Base-by-base conservation (phyloP, 2,888 invertebrate species). In the Apotomis capreana region DNA sequence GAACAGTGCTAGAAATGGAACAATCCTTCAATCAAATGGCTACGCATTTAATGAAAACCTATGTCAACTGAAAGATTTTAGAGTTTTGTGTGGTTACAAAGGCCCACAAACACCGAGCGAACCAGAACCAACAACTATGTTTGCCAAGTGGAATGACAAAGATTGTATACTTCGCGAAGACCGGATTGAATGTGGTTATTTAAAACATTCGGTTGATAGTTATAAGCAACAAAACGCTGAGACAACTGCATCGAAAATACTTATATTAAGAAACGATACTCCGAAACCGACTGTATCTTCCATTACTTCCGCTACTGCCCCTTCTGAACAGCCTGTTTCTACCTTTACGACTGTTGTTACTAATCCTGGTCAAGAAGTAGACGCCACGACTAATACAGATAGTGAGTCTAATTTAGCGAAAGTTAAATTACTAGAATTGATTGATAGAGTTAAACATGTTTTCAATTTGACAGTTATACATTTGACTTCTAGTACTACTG, bases 111-210 rank as follows among this genome's bases (percentile, higher is more conserved):
- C 79, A 5, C 49, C 76, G 8, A 76, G 78, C 69, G 74, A 76
- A 36, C 73, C 77, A 4, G 75, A 81, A 4, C 74, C 77, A 60
- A 57, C 49, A 9, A 49, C 49, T 49, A 49, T 10, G 9, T 3
- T 49, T 3, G 1, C 5, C 49, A 49, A 9, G 8, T 49, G 49
- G 49, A 10, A 79, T 10, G 84, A 83, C 5, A 84, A 87, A 64
- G 88, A 85, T 1, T 91, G 91, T 74, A 78, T 78, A 46, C 63
- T 81, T 44, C 84, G 86, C 10, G 84, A 83, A 12, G 84, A 87
- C n/a, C 87, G 91, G 78, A 76, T 91, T 63, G 91, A 91, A 82
- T 91, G 91, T 79, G 91, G 91, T 4, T 91, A 91, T 76, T 61
- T 77, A 3, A 73, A 10, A 46, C 57, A 26, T 12, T 26, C 26